Evolutionary conservation across 2,888 invertebrate species (phyloP).

Genomic region (Caenorhabditis sp.): DNA sequence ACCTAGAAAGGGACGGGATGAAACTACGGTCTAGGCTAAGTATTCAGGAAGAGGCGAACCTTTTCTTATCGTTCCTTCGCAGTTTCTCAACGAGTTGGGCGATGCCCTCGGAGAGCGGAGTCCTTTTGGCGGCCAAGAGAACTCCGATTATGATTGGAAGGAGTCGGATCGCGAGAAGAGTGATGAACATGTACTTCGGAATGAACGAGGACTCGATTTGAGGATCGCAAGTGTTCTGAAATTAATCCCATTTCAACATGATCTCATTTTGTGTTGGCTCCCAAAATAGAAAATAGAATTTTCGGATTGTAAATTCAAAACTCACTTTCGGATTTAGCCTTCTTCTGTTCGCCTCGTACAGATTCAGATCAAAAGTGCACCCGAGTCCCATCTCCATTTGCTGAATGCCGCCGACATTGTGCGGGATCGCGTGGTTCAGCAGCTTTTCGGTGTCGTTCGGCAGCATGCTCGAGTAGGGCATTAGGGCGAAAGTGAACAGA

Average conservation of each 20-base stretch:
- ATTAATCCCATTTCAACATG: constrained; percentile 2
- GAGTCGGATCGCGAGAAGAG: constrained; percentile 68
- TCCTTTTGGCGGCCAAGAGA: constrained; percentile 64
- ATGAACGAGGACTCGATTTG: constrained; percentile 71
- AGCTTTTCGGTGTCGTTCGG: constrained; percentile 73
- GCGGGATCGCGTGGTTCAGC: constrained; percentile 77
- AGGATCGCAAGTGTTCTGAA: constrained; percentile 78
- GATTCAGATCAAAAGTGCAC: constrained; percentile 76
- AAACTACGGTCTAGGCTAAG: not conserved
- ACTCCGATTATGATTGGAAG: constrained; percentile 66
- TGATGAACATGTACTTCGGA: constrained; percentile 65
- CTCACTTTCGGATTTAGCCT: constrained; percentile 72
- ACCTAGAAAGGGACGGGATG: constrained; percentile 38
- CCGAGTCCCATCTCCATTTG: constrained; percentile 75
- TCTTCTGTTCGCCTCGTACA: constrained; percentile 72
- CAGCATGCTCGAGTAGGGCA: constrained; percentile 65
- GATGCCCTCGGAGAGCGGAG: constrained; percentile 67
- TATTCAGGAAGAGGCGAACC: constrained; percentile 17
- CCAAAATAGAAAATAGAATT: no score
- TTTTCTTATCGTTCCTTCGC: constrained; percentile 50
- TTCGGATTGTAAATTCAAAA: not conserved
- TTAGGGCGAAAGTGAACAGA: constrained; percentile 69
- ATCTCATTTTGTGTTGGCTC: no score
- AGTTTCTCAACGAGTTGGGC: constrained; percentile 67
- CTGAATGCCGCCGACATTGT: constrained; percentile 74